Conservation (phyloP, 1,140 invertebrate genomes). For the Drosophila kohkoa region DNA sequence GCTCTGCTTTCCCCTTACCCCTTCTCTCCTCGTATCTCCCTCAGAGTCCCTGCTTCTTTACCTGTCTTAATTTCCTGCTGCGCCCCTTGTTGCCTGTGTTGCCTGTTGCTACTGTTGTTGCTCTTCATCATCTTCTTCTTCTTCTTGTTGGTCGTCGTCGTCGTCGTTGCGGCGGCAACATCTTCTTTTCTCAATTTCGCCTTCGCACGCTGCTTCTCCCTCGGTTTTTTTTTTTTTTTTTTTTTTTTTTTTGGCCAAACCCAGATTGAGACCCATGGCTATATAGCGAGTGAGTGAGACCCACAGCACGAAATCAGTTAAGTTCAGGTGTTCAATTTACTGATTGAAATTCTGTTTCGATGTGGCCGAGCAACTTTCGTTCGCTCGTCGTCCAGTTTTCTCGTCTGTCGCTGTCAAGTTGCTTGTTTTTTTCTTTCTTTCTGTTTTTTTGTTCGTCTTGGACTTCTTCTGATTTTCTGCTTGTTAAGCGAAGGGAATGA, state of each 20-base stretch:
- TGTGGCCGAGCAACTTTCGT: constrained; percentile 76
- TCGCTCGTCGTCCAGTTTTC: constrained; percentile 46
- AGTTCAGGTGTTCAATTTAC: constrained; percentile 82
- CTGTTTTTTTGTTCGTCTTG: neutral
- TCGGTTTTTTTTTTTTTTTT: neutral
- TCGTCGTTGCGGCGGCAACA: constrained; percentile 37
- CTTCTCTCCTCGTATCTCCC: neutral
- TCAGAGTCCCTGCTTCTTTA: constrained; percentile 11
- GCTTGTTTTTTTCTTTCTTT: constrained; percentile 3
- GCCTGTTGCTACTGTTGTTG: constrained; percentile 35
- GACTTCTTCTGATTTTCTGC: constrained; percentile 25
- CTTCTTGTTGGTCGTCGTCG: constrained; percentile 18
- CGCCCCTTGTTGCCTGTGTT: constrained; percentile 26
- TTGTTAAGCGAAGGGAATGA: constrained; percentile 17
- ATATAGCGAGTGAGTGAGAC: constrained; percentile 11
- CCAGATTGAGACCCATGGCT: neutral
- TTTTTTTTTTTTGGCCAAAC: constrained; percentile 12
- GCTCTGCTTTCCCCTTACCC: neutral
- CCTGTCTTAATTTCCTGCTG: constrained; percentile 78
- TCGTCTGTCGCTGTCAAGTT: constrained; percentile 8
- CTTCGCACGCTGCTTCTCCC: constrained; percentile 58
- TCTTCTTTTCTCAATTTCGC: constrained; percentile 50
- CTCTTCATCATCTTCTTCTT: constrained; percentile 9
- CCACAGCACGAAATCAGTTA: constrained; percentile 78
- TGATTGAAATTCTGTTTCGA: constrained; percentile 79